Evolutionary conservation across 2,797 vertebrate species (phyloP).

Genomic region (Chiroxiphia lanceolata): DNA sequence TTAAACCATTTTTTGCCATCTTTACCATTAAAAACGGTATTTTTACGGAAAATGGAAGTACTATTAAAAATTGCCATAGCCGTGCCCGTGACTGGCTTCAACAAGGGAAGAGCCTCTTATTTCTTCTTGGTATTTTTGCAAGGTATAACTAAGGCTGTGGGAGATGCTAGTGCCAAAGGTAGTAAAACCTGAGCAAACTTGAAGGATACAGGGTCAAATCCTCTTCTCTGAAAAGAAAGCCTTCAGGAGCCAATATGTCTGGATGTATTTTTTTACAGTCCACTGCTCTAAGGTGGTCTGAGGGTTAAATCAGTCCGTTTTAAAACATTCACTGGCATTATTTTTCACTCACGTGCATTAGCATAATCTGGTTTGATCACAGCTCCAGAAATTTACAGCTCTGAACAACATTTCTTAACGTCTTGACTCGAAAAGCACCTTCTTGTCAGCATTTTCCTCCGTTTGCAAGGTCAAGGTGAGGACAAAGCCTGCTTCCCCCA

Average conservation of each 20-base stretch:
- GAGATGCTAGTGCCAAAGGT: not conserved
- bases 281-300: not conserved
- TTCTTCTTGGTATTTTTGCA: not conserved
- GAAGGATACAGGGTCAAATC: not conserved
- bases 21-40: not conserved
- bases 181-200: not conserved
- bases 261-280: not conserved
- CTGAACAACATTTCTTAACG: not conserved
- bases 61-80: not conserved
- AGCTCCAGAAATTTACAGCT: not conserved
- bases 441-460: not conserved
- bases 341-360: not conserved
- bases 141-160: not conserved
- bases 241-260: not conserved
- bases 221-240: not conserved
- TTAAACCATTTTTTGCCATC: not conserved
- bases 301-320: not conserved
- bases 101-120: not conserved
- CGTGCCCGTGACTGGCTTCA: not conserved
- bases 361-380: not conserved
- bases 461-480: not conserved
- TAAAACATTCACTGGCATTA: not conserved
- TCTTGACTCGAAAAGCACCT: not conserved
- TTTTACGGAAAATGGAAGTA: not conserved
- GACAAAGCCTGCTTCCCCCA: not conserved